phyloP scores from a whole-genome alignment of 2,797 vertebrate genomes.

The Falco biarmicus region DNA sequence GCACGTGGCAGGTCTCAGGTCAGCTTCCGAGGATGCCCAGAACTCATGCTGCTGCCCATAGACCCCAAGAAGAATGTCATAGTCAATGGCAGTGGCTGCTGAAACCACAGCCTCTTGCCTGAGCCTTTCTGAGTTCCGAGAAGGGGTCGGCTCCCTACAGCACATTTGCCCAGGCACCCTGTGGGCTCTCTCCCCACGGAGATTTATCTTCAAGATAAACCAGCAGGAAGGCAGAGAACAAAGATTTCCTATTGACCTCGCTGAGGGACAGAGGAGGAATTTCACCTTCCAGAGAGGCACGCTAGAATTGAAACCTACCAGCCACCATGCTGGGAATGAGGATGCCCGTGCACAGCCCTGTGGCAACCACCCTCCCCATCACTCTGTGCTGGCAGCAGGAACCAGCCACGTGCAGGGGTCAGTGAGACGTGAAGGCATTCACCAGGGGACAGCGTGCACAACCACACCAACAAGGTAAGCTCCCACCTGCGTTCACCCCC shows the following conservation, averaged over 20 bases:
- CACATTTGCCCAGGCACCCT: neutral
- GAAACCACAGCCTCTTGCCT: neutral
- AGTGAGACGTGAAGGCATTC: neutral
- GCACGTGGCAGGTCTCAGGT: neutral
- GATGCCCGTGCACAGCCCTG: neutral
- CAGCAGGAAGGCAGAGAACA: neutral
- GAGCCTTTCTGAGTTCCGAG: neutral
- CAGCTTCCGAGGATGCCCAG: neutral
- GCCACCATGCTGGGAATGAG: rapidly evolving
- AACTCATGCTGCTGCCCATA: neutral
- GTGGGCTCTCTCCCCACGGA: neutral
- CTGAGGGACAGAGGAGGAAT: neutral
- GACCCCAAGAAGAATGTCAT: neutral
- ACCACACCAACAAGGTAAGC: neutral
- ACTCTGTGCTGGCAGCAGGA: neutral
- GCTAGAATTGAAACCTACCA: neutral
- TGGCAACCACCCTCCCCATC: neutral
- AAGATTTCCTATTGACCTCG: neutral
- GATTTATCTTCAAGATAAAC: neutral
- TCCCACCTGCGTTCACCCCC: neutral
- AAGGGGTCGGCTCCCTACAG: neutral
- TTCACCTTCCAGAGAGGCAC: neutral
- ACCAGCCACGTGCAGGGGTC: rapidly evolving
- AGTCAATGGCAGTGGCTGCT: neutral
- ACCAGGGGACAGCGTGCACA: rapidly evolving